Evolutionary conservation across 64 coral and sea anemone genomes (phyloP).

Genomic region (Dendrophyllia cribrosa): DNA sequence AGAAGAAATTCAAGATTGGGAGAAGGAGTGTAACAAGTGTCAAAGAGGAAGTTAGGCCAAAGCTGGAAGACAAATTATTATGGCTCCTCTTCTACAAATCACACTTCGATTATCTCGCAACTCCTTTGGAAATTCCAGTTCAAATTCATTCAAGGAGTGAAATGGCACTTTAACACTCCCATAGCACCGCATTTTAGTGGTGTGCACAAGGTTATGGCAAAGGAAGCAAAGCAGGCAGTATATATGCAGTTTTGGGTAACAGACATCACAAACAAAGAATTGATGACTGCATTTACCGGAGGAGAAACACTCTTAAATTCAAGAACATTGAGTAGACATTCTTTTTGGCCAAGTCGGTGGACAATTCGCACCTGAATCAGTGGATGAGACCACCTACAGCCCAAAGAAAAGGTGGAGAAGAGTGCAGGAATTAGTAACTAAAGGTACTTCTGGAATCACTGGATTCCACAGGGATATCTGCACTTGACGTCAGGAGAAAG

Average conservation of each 20-base stretch:
- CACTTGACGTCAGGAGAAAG: slow-evolving; percentile 34
- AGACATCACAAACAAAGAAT: slow-evolving; percentile 78
- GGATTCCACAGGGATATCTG: slow-evolving; percentile 51
- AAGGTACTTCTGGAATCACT: slow-evolving; percentile 57
- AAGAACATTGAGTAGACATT: slow-evolving; percentile 66
- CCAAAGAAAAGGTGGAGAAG: slow-evolving; percentile 58
- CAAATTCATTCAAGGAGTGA: too few relatives aligned
- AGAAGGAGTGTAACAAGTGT: slow-evolving; percentile 44
- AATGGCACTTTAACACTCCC: too few relatives aligned
- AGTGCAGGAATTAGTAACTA: slow-evolving; percentile 70
- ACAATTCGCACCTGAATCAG: slow-evolving; percentile 62
- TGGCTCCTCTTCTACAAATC: too few relatives aligned
- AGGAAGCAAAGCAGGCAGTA: too few relatives aligned
- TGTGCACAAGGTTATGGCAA: too few relatives aligned
- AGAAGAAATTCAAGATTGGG: slow-evolving; percentile 75
- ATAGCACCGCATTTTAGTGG: slow-evolving; percentile 41
- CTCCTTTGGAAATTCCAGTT: slow-evolving; percentile 9
- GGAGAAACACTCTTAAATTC: slow-evolving; percentile 67
- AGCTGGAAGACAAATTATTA: slow-evolving; percentile 38
- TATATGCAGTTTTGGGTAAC: slow-evolving; percentile 64
- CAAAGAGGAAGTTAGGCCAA: slow-evolving; percentile 48
- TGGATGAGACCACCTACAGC: slow-evolving; percentile 44
- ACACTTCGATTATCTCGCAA: not conserved
- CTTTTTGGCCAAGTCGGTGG: slow-evolving; percentile 67
- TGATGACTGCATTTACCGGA: slow-evolving; percentile 55